These are phyloP conservation scores for Jordanella pulchra DNA, from an alignment of 2,797 vertebrate species.

Conservation along the genomic window DNA sequence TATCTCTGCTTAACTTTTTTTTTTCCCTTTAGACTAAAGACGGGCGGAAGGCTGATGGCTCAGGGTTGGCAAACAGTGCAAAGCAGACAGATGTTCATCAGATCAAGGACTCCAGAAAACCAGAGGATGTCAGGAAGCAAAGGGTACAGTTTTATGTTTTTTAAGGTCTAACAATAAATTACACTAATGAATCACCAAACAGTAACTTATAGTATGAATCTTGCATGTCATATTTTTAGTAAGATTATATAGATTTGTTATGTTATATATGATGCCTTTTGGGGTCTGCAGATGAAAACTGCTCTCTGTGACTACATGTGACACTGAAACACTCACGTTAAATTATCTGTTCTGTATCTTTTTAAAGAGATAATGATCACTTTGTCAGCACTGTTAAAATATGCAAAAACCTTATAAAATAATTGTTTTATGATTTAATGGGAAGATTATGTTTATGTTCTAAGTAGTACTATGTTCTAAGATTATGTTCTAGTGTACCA, in stretches of 20 bases:
- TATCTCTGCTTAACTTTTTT: neutral
- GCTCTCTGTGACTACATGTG: neutral
- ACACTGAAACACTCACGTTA: neutral
- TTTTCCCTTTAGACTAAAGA: conserved; percentile 61
- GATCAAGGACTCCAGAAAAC: conserved; percentile 73
- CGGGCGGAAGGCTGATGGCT: conserved; percentile 57
- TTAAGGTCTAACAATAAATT: neutral
- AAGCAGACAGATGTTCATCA: conserved; percentile 52
- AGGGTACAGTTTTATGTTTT: conserved; percentile 71
- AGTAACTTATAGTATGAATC: neutral
- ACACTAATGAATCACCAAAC: neutral
- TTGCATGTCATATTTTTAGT: neutral
- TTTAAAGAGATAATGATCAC: neutral
- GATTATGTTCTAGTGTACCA: too few relatives aligned
- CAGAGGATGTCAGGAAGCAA: conserved; percentile 82
- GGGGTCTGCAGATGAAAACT: neutral
- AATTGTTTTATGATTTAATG: neutral
- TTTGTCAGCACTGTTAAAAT: neutral
- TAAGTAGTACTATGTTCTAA: too few relatives aligned
- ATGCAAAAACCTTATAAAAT: neutral
- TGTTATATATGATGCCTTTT: neutral
- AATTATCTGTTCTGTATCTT: neutral
- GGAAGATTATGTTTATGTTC: too few relatives aligned
- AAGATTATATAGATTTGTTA: neutral
- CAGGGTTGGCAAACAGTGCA: conserved; percentile 46